A percentile compares a stretch with the other conserved stretches of the same genome.
Conservation (phyloP, 1,140 invertebrate species). For the Drosophila yakuba region DNA sequence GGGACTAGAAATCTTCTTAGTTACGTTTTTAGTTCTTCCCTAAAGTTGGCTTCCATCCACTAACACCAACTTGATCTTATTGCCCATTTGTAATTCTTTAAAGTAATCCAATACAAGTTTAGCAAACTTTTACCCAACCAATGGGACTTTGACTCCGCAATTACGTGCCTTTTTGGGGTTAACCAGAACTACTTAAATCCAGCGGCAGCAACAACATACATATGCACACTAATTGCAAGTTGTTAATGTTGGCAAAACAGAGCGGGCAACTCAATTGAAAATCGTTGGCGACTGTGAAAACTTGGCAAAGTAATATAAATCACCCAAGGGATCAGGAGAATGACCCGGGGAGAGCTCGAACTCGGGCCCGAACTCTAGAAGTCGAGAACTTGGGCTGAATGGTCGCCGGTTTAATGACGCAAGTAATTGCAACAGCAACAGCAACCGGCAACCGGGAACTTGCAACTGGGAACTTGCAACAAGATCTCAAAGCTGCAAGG, state of each 20-base stretch:
- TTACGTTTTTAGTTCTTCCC: too few relatives aligned
- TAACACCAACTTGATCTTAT: too few relatives aligned
- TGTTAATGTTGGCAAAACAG: slow-evolving; percentile 66
- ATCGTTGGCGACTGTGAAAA: slow-evolving; percentile 65
- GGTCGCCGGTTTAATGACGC: slow-evolving; percentile 74
- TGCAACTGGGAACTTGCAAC: slow-evolving; percentile 10
- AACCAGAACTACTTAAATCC: slow-evolving; percentile 24
- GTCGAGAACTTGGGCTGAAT: slow-evolving; percentile 29
- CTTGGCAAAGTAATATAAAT: slow-evolving; percentile 77
- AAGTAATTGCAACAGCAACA: slow-evolving; percentile 72
- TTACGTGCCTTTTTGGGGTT: slow-evolving; percentile 54
- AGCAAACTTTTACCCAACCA: not conserved
- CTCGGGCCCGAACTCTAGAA: not conserved
- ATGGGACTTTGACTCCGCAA: slow-evolving; percentile 16
- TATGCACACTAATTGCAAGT: slow-evolving; percentile 64
- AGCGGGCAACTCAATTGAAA: slow-evolving; percentile 76
- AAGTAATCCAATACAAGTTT: slow-evolving; percentile 1
- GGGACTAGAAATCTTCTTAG: too few relatives aligned
- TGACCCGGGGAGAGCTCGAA: slow-evolving; percentile 49
- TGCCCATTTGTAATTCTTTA: not conserved
- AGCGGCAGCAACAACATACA: slow-evolving; percentile 38
- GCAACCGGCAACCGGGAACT: slow-evolving; percentile 25
- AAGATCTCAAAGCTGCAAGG: slow-evolving; percentile 4
- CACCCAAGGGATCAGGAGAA: slow-evolving; percentile 73
- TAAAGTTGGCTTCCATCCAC: too few relatives aligned